These are phyloP conservation scores for Meles meles DNA, from an alignment of 2,113 vertebrate genomes.

Conservation along the genomic window DNA sequence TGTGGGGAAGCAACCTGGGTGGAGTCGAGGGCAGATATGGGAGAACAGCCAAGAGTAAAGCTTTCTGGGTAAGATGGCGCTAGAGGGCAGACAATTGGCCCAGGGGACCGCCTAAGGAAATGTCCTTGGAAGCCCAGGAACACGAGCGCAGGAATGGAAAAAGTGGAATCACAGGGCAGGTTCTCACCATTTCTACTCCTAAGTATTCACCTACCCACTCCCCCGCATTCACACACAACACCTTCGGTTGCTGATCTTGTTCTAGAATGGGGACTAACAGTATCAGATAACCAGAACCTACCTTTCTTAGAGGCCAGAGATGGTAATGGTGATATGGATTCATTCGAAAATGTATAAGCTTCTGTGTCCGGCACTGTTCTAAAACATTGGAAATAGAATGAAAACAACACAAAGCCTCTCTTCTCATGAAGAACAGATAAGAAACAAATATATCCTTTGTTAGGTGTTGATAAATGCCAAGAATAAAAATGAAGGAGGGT, in stretches of 20 bases:
- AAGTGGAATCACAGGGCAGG: neutral
- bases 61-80: neutral
- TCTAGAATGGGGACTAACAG: neutral
- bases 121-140: neutral
- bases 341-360: neutral
- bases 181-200: neutral
- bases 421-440: neutral
- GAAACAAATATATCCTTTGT: neutral
- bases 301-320: neutral
- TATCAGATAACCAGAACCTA: neutral
- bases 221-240: too few species aligned
- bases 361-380: neutral
- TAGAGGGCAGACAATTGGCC: neutral
- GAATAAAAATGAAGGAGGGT: neutral
- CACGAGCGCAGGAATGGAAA: neutral
- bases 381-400: neutral
- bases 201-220: too few species aligned
- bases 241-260: neutral
- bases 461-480: neutral
- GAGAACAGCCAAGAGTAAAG: neutral
- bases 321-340: neutral
- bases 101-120: neutral
- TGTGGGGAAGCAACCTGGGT: neutral
- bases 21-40: neutral
- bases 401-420: neutral